Conservation (phyloP, 2,888 invertebrate genomes). For the Amblyjoppa fuscipennis region DNA sequence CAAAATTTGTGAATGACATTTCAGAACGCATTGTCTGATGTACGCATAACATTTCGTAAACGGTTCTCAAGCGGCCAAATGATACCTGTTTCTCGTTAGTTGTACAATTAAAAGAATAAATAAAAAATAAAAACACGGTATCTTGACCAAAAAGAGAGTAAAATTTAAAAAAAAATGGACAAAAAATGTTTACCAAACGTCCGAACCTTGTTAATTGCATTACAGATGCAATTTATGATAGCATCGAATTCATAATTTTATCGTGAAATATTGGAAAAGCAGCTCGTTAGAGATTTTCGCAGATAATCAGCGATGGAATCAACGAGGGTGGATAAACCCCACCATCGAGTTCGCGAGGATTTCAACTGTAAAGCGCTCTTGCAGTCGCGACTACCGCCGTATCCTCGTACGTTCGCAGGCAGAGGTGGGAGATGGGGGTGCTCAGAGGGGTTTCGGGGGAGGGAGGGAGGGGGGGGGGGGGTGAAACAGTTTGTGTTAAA, state of each 20-base stretch:
- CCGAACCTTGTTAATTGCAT: no score
- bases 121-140: no score
- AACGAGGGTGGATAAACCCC: constrained; percentile 41
- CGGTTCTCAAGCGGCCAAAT: no score
- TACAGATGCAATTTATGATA: no score
- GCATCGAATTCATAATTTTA: neutral
- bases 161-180: no score
- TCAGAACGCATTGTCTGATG: no score
- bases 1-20: no score
- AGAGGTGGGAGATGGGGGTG: constrained; percentile 63
- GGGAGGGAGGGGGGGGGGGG: constrained; percentile 64
- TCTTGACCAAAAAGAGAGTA: no score
- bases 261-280: neutral
- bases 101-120: no score
- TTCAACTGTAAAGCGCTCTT: constrained; percentile 56
- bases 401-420: constrained; percentile 63
- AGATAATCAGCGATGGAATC: constrained; percentile 28
- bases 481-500: constrained; percentile 75
- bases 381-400: constrained; percentile 55
- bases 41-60: no score
- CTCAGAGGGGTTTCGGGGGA: constrained; percentile 43
- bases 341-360: constrained; percentile 56
- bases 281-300: constrained; percentile 13
- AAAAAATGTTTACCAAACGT: no score
- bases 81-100: no score